phyloP scores from a whole-genome alignment of 2,113 vertebrate species.

The Puffinus mauretanicus region DNA sequence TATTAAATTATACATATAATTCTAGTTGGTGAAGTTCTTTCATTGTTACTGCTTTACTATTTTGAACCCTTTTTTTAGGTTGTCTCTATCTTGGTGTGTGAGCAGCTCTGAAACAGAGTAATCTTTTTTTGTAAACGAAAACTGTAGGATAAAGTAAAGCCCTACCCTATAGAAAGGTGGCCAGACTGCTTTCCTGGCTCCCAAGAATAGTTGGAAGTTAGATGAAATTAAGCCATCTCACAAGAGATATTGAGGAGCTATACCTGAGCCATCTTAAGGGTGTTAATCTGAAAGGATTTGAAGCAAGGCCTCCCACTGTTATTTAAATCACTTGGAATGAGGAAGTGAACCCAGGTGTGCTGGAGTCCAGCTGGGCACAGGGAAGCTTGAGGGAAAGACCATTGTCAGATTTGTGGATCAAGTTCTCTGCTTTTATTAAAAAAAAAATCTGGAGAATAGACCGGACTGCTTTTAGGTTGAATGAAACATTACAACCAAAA shows the following conservation, averaged over 20 bases:
- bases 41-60: neutral
- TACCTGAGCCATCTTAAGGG: neutral
- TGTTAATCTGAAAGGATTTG: neutral
- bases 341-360: neutral
- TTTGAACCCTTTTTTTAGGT: neutral
- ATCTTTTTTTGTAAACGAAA: neutral
- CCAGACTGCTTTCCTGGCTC: neutral
- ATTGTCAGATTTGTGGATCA: neutral
- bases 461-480: neutral
- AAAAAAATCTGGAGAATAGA: neutral
- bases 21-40: neutral
- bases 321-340: neutral
- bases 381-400: neutral
- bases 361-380: neutral
- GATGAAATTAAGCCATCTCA: neutral
- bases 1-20: neutral
- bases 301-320: neutral
- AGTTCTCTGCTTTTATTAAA: neutral
- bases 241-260: neutral
- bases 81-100: neutral
- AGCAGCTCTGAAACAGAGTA: neutral
- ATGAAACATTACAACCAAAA: neutral
- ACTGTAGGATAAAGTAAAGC: neutral
- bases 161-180: neutral
- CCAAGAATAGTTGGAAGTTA: neutral